Base-by-base conservation (phyloP, 2,888 invertebrate genomes). In the Lampropteryx suffumata region DNA sequence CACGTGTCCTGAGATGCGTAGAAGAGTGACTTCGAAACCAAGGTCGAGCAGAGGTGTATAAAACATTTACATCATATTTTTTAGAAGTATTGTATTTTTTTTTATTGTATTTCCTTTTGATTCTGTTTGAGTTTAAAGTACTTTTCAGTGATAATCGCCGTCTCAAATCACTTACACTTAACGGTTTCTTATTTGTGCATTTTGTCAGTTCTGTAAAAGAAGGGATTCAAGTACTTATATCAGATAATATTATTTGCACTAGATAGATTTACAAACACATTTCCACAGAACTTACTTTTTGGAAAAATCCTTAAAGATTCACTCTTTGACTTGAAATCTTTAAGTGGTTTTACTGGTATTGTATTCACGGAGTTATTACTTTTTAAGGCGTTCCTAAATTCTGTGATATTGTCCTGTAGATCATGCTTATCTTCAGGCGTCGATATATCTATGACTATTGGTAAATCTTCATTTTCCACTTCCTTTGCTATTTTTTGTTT, bases 151-250 rank as follows among this genome's bases (percentile, higher is more conserved):
- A 40, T 2, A 50, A 11, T 5, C 33, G 42, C 35, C 24, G 32
- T 36, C 35, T 50, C 1, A 50, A n/a, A 10, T 44, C 29, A 39
- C 28, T 37, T 48, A 50, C 32, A 36, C 44, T 50, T 10, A 37
- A 27, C 11, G 54, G 39, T 35, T 33, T 55, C 10, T 37, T 37
- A 10, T 10, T 39, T 27, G 27, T 28, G 3, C 8, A 11, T 21
- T 32, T 39, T 21, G 13, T 50, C 5, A n/a, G n/a, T 2, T 8
- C 49, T 50, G 43, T 8, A 43, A 49, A 14, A 24, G 24, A 2
- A 6, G 7, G 24, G 7, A 24, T 24, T 24, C 7, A 7, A 24
- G 3, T 5, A 21, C 21, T 21, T 3, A 21, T 21, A 2, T 21
- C 21, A 21, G 2, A 2, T n/a, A n/a, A n/a, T n/a, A n/a, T n/a